Evolutionary conservation across 2,888 invertebrate genomes (phyloP), one percentile per base, ranked within the genome.

Genomic region (Schrankia costaestrigalis): DNA sequence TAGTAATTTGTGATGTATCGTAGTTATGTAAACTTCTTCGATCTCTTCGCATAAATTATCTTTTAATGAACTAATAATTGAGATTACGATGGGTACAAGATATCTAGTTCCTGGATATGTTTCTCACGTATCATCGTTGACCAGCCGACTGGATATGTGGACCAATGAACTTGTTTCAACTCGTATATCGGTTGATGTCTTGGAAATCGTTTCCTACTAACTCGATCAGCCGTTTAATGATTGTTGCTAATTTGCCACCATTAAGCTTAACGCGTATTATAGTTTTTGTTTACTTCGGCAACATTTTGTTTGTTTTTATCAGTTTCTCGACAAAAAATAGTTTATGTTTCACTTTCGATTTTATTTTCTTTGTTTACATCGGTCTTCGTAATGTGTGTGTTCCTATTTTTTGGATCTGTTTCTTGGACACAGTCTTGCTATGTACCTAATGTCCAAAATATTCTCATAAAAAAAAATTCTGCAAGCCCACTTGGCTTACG

Each of bases 181-280:
- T 66, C 70, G 61, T 47, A 63, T 63, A 75, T 76, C 68, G 71
- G 65, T 63, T 66, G 52, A 46, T 56, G 68, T 74, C 79, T 66
- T 81, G 82, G 84, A 85, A 85, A 85, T 82, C 78, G 77, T 78
- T 86, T 83, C 79, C 82, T 77, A 82, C 75, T 79, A 80, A 78
- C 70, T 74, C 77, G 74, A 86, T 86, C 80, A 84, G 76, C 82
- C 78, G 73, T 80, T 73, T 71, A 78, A 73, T 81, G 66, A 80
- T 73, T 60, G 54, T 44, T 50, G 52, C 49, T 71, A 70, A 71
- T 72, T 70, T 51, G 48, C 48, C 46, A 49, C 45, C 43, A 52
- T 22, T 9, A 10, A 3, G 10, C 49, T 55, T 58, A 43, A 55
- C 55, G 49, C 50, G 12, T 49, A 41, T 44, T 50, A 43, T 51